Evolutionary conservation across 1,140 invertebrate species (phyloP).

Genomic region (Plodia interpunctella): DNA sequence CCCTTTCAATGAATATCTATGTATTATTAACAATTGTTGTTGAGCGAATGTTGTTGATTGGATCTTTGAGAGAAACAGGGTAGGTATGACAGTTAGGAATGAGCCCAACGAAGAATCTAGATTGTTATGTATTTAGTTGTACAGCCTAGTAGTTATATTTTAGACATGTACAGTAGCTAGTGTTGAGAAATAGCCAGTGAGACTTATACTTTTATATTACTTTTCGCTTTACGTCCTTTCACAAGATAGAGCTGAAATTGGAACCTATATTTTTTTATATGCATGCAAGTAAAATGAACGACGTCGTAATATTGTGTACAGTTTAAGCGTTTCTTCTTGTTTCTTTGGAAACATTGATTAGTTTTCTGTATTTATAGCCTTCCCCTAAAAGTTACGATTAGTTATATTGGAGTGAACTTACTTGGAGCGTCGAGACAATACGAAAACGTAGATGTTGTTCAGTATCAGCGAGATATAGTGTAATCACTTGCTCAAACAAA

Average conservation of each 20-base stretch:
- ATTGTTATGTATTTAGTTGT: background rate
- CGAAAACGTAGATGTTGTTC: background rate
- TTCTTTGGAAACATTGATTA: background rate
- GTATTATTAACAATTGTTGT: constrained; percentile 29
- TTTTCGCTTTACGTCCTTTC: background rate
- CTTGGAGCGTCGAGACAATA: background rate
- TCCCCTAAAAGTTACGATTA: too few species aligned
- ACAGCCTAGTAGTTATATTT: constrained; percentile 24
- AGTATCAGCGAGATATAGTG: background rate
- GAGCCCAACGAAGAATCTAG: constrained; percentile 44
- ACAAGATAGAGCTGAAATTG: too few species aligned
- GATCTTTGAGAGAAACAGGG: constrained; percentile 45
- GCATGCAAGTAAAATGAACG: too few species aligned
- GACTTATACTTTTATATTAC: background rate
- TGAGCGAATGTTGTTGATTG: constrained; percentile 28
- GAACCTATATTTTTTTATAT: too few species aligned
- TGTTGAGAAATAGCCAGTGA: background rate
- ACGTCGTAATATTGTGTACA: too few species aligned
- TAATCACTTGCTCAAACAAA: constrained; percentile 2
- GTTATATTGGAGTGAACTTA: background rate
- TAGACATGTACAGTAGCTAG: constrained; percentile 10
- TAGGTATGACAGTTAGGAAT: constrained; percentile 44
- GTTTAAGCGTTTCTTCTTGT: background rate
- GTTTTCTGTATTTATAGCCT: background rate
- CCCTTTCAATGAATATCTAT: constrained; percentile 28